Evolutionary conservation across 2,888 invertebrate genomes (phyloP).

Genomic region (Bruchidius siliquastri): DNA sequence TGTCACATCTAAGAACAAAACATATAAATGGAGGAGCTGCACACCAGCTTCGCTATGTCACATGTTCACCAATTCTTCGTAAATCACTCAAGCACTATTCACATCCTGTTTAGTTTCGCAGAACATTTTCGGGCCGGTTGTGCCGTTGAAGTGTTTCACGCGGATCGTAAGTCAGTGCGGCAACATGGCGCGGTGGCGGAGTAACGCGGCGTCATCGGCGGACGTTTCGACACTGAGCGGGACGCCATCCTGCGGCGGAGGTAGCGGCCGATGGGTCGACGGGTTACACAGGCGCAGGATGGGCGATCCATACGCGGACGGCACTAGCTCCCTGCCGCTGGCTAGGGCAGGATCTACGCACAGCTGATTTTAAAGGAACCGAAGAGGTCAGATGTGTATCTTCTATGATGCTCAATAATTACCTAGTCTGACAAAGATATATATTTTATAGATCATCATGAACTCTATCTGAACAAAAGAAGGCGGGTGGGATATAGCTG

Average conservation of each 20-base stretch:
- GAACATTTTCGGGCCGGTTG: background rate
- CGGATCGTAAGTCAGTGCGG: background rate
- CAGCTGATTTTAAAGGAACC: background rate
- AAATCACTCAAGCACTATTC: background rate
- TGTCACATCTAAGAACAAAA: background rate
- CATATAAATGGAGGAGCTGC: background rate
- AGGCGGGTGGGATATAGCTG: no score
- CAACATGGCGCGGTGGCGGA: background rate
- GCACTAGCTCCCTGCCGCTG: background rate
- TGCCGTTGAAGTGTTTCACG: background rate
- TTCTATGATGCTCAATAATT: no score
- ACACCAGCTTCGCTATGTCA: background rate
- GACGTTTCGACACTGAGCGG: background rate
- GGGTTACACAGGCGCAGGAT: background rate
- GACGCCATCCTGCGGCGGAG: background rate
- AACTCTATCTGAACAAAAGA: no score
- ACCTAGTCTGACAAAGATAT: no score
- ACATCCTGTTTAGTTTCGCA: background rate
- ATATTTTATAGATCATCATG: no score
- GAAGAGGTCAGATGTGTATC: background rate
- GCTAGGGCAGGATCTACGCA: background rate
- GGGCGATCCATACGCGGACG: background rate
- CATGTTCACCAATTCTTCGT: background rate
- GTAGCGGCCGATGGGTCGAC: background rate
- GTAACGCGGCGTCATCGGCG: background rate